Evolutionary conservation across 2,797 vertebrate species (phyloP), one percentile per base, ranked within the genome.

Genomic region (Hypotaenidia okinawae): DNA sequence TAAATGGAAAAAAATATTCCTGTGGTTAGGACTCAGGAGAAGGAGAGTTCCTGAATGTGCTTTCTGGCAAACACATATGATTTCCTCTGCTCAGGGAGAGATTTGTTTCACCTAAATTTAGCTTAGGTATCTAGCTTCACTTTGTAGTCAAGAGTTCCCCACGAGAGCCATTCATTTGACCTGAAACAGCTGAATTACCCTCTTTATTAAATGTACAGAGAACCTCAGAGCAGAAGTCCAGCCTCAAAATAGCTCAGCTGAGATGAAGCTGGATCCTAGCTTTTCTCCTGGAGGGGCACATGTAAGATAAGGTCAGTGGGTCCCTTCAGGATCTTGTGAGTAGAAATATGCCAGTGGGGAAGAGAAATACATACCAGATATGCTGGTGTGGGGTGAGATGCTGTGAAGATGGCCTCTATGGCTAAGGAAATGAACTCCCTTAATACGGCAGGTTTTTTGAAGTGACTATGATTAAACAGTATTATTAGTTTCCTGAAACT

Each of bases 81-180:
- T 87, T 94, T 92, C 78, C 90, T 87, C 27, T 78, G 83, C 93
- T 92, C 33, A 45, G 74, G 81, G 84, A 90, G 84, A 88, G 77
- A 80, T 90, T 82, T 90, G 43, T 95, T 95, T 93, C 90, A 61
- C 86, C 88, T 94, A 77, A 93, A 93, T 93, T 89, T 94, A 93
- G 70, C 78, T 87, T 57, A 18, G 47, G n/a, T 81, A 35, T 73
- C 77, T 49, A 22, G 32, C 67, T 87, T 90, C 9, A 5, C 43
- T 84, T 83, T 80, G 47, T 45, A 87, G 67, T 84, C 67, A 70
- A 5, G 9, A 0, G 21, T n/a, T 92, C 63, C 81, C 52, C 80
- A 23, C 0, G 6, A 95, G 81, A 93, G 77, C 74, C 45, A 23
- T 93, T 77, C 16, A 16, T 89, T 63, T 84, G 74, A 69, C 77